A percentile compares a stretch with the other conserved stretches of the same genome.
These are phyloP conservation scores for Eurystomus glaucurus DNA, from an alignment of 2,797 vertebrate species.

Conservation along the genomic window DNA sequence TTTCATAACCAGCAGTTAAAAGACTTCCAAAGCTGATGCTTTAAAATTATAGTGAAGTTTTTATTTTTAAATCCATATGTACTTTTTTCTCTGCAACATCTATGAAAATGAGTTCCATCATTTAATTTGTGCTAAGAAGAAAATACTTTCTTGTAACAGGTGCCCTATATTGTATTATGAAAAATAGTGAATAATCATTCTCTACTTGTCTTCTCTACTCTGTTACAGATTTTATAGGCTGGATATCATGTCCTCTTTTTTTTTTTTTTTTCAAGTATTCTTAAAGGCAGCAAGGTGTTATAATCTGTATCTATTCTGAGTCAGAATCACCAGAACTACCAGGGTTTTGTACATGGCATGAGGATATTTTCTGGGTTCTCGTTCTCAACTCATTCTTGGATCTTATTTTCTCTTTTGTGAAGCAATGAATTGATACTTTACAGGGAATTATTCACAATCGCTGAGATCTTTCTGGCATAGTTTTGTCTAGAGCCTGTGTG, in stretches of 20 bases:
- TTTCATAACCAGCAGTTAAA: background rate
- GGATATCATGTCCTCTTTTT: background rate
- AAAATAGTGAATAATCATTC: constrained; percentile 11
- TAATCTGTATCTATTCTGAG: constrained; percentile 31
- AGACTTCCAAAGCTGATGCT: background rate
- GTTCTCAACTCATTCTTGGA: background rate
- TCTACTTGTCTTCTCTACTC: background rate
- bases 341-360: background rate
- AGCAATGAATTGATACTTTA: constrained; percentile 3
- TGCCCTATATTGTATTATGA: background rate
- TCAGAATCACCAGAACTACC: constrained; percentile 15
- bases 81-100: background rate
- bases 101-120: background rate
- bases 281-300: background rate
- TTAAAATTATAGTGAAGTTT: background rate
- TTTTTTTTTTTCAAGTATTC: background rate
- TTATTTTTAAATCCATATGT: background rate
- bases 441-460: constrained; percentile 22
- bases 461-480: background rate
- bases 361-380: constrained; percentile 36
- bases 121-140: constrained; percentile 3
- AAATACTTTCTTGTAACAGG: background rate
- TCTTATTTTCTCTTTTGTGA: constrained; percentile 40
- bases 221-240: background rate
- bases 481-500: background rate